Evolutionary conservation across 2,888 invertebrate species (phyloP).

Genomic region (Acrocyrtus sp.): DNA sequence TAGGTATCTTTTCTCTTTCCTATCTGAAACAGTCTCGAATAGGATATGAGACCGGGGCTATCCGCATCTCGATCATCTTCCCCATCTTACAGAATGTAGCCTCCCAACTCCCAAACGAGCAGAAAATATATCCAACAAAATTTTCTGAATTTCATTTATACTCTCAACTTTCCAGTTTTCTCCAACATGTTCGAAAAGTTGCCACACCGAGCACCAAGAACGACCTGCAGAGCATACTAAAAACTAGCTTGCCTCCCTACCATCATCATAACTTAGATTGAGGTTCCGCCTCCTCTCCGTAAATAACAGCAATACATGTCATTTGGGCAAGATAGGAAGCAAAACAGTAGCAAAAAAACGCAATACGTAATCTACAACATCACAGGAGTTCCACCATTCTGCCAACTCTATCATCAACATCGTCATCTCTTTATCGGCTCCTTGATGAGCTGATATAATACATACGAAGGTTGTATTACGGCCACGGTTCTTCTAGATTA

Average conservation of each 20-base stretch:
- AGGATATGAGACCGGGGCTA: too few relatives aligned
- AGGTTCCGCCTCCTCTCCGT: background rate
- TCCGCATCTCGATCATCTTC: too few relatives aligned
- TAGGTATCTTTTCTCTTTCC: too few relatives aligned
- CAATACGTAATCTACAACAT: background rate
- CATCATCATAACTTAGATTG: background rate
- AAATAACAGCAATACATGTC: constrained; percentile 27
- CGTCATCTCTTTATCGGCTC: background rate
- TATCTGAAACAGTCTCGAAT: too few relatives aligned
- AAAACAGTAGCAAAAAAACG: constrained; percentile 1
- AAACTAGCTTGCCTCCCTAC: background rate
- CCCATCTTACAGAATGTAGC: background rate
- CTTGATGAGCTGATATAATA: constrained; percentile 15
- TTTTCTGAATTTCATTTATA: background rate
- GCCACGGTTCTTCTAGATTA: background rate
- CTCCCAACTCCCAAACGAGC: too few relatives aligned
- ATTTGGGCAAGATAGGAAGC: constrained; percentile 3
- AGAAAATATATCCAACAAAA: too few relatives aligned
- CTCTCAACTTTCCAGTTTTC: background rate
- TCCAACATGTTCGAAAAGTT: background rate
- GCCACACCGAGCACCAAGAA: background rate
- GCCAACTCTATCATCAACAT: background rate
- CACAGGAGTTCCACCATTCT: constrained; percentile 7
- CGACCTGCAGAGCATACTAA: constrained; percentile 4
- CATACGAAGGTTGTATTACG: background rate